Conservation (phyloP, 1,140 invertebrate genomes). For the Drosophila sechellia region DNA sequence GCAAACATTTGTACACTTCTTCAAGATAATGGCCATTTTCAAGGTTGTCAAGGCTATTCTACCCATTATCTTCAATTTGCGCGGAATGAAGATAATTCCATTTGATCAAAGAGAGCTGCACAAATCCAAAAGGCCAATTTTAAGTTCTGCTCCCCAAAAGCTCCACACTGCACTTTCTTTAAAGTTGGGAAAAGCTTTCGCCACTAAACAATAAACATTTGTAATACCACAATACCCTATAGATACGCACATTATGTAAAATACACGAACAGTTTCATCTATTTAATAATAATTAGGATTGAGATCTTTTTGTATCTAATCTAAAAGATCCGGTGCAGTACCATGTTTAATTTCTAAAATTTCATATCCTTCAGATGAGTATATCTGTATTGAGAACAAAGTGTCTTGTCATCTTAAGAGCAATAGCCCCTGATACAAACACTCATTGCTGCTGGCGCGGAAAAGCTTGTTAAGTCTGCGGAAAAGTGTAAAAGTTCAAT, state of each 20-base stretch:
- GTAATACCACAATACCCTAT: not conserved
- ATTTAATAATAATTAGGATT: no score
- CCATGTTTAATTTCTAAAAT: no score
- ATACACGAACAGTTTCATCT: no score
- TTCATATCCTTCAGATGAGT: not conserved
- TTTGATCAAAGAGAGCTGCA: not conserved
- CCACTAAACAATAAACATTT: not conserved
- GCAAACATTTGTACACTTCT: slow-evolving; percentile 2
- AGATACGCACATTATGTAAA: not conserved
- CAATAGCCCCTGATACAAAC: slow-evolving; percentile 69
- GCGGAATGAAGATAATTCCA: not conserved
- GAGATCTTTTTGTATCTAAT: no score
- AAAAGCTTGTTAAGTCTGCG: slow-evolving; percentile 33
- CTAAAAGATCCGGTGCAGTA: no score
- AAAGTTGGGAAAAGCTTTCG: not conserved
- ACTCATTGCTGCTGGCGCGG: slow-evolving; percentile 52
- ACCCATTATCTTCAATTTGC: slow-evolving; percentile 5
- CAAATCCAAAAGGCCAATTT: not conserved
- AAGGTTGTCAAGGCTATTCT: slow-evolving; percentile 17
- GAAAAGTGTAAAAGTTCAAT: slow-evolving; percentile 72
- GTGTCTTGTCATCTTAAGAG: slow-evolving; percentile 65
- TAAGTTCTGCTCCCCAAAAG: slow-evolving; percentile 2
- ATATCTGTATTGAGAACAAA: not conserved
- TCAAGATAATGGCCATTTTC: slow-evolving; percentile 13
- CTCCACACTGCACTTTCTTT: not conserved